Base-by-base conservation (phyloP, 2,888 invertebrate genomes). In the Epinotia nisella region DNA sequence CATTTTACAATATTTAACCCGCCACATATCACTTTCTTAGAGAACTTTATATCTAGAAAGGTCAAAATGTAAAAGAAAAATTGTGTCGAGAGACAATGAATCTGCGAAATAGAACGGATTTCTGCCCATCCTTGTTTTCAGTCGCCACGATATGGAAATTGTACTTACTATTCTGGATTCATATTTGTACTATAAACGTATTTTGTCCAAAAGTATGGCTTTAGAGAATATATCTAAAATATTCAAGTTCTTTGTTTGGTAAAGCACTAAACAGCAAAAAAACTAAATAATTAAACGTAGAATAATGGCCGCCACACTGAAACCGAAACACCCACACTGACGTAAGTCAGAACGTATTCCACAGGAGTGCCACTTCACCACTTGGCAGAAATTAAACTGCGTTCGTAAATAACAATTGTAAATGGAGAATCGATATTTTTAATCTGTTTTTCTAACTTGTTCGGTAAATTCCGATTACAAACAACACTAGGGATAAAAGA, bases 81-180 rank as follows among this genome's bases (percentile, higher is more conserved):
- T 76, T 67, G 76, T 76, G 77, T 80, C 76, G 70, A 78, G 82
- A 82, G 83, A 88, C 87, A 87, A 89, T 90, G 88, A 90, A 90
- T 83, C 81, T 83, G 88, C 88, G 88, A 89, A 90, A 90, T 86
- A 83, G 80, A 83, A 82, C 76, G 81, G 83, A 83, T 84, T 85
- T 86, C 83, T 80, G 86, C 87, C 87, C 88, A 89, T 87, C 88
- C 89, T 90, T 88, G 85, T 87, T 87, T 83, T 80, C 80, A 84
- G 85, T 82, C 82, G 84, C 81, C 81, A 84, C 82, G 78, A 79
- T 81, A 84, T 71, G 81, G 77, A 79, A 87, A 85, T 87, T 86
- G 91, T 95, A 96, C 96, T 96, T 94, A 97, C 96, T 96, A 97
- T 95, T 97, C 96, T 84, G 96, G 96, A 95, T 96, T 96, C 96